Conservation (phyloP, 2,888 invertebrate species). For the Acanthosepion esculentum region DNA sequence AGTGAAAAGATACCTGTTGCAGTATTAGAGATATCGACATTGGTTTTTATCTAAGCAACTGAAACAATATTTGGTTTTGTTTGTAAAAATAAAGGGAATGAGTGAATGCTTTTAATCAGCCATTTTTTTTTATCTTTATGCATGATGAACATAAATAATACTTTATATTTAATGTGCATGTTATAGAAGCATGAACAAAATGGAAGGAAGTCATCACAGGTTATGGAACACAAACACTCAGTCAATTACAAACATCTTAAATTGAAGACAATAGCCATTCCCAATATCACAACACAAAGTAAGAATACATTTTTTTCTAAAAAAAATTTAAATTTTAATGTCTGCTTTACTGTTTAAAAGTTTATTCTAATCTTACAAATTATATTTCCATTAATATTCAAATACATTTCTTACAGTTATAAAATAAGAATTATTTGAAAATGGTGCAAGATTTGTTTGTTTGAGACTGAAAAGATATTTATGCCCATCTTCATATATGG, state of each 20-base stretch:
- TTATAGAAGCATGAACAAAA: background rate
- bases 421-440: background rate
- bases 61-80: background rate
- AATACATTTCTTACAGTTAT: too few species aligned
- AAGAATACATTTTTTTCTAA: background rate
- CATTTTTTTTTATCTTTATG: background rate
- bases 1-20: background rate
- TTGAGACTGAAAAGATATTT: background rate
- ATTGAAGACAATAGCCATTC: background rate
- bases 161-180: background rate
- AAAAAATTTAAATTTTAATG: too few species aligned
- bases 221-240: background rate
- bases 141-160: background rate
- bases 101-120: slow-evolving; percentile 16
- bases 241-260: background rate
- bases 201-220: background rate
- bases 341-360: too few species aligned
- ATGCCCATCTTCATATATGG: too few species aligned
- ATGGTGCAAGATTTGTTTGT: background rate
- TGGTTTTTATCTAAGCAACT: background rate
- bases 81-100: background rate
- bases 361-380: too few species aligned
- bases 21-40: background rate
- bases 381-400: too few species aligned
- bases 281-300: background rate